Evolutionary conservation across 2,888 invertebrate genomes (phyloP), one percentile per base, ranked within the genome.

Genomic region (Entomobrya multifasciata): DNA sequence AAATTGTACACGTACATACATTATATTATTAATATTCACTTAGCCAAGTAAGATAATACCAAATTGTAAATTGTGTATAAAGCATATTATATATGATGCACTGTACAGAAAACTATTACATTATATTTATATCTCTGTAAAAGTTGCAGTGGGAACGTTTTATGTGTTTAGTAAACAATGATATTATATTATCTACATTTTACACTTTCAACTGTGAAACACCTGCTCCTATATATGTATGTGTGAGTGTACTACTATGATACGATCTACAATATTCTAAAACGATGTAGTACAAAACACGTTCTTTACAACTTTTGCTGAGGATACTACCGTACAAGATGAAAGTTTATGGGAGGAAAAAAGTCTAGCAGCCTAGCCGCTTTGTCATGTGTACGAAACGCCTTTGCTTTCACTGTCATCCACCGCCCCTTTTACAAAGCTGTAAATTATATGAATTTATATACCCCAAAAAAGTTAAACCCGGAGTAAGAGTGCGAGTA

Each of bases 201-300:
- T n/a, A n/a, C n/a, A n/a, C n/a, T n/a, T n/a, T n/a, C n/a, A n/a
- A n/a, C 22, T 60, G 60, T 22, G n/a, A 55, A 60, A 60, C 60
- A 78, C 77, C 77, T 78, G 77, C 77, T 78, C 60, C 60, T 36
- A 47, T 70, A 27, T 74, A 74, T 52, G n/a, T n/a, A n/a, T n/a
- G n/a, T n/a, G n/a, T n/a, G n/a, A n/a, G n/a, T n/a, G n/a, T n/a
- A n/a, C n/a, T 52, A 49, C 30, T n/a, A n/a, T n/a, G 36, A n/a
- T n/a, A n/a, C n/a, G n/a, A n/a, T n/a, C n/a, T n/a, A n/a, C n/a
- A n/a, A n/a, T n/a, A n/a, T n/a, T 2, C 22, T 49, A 49, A 20
- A 65, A 65, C 1, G 30, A 36, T 41, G 65, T 65, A 41, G 65
- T 65, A 65, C 65, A 65, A 65, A 62, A n/a, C 10, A 65, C 41